Base-by-base conservation (phyloP, 1,140 invertebrate genomes). In the Drosophila kanapiae region DNA sequence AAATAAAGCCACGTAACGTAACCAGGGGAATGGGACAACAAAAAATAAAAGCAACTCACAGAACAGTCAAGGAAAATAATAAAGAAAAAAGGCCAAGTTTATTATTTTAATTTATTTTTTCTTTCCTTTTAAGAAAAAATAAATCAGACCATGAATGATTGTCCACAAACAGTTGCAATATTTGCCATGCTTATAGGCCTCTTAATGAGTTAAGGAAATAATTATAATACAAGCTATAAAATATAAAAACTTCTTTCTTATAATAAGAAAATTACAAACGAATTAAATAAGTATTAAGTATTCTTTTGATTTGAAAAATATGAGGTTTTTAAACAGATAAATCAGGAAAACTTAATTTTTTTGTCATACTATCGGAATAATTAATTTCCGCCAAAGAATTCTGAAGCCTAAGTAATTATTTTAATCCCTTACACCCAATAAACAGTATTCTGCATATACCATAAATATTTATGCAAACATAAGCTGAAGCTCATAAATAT, bases 1-100 rank as follows among this genome's bases (percentile, higher is more conserved):
- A 90, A 90, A 90, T 90, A 90, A 74, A 80, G 80, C 64, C 81
- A 80, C 69, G 59, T 80, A 82, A 78, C 65, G 63, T 42, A 54
- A 54, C 62, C 70, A 18, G 38, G 31, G 45, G 68, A 74, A 37
- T 81, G 68, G 45, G 35, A 42, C 56, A 49, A 23, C 48, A 42
- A 75, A 71, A 43, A 42, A 56, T n/a, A 16, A 48, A 49, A 6
- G 18, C 9, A 54, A 38, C 37, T n/a, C 53, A 38, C 35, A 38
- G 5, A 38, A 56, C 53, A 59, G 56, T 35, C 35, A 27, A 54
- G 13, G 18, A 60, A 43, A 75, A 45, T 53, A 35, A 70, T 29
- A 13, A 51, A 37, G 47, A 43, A 27, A 33, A 45, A 23, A 37
- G n/a, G 27, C 23, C 16, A 35, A 43, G 42, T 10, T n/a, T n/a